These are phyloP conservation scores for Cyanoramphus novaezelandiae DNA, from an alignment of 2,113 vertebrate species.

Conservation along the genomic window DNA sequence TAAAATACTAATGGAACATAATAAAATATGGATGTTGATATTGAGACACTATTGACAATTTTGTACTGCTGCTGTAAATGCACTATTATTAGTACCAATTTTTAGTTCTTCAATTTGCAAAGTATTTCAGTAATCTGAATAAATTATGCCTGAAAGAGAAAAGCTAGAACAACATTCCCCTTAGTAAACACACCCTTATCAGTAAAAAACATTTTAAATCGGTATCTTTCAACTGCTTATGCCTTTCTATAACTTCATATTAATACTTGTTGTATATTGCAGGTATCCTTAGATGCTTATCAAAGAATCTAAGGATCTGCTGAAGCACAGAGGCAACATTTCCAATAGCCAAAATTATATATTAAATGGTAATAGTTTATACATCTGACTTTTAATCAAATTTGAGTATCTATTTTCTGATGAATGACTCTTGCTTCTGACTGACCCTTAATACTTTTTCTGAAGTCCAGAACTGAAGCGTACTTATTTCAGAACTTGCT, in stretches of 20 bases:
- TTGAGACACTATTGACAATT: not conserved
- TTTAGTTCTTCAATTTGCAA: not conserved
- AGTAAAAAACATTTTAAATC: not conserved
- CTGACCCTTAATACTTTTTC: not conserved
- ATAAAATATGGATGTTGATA: constrained; percentile 4
- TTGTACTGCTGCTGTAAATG: not conserved
- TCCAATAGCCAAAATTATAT: not conserved
- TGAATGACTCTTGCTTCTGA: not conserved
- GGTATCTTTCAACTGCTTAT: not conserved
- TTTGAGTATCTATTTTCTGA: not conserved
- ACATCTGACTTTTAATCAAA: not conserved
- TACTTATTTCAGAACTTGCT: not conserved
- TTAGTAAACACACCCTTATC: not conserved
- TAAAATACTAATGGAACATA: constrained; percentile 4
- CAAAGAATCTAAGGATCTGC: not conserved
- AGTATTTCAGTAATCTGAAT: not conserved
- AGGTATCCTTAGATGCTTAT: not conserved
- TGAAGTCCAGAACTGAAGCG: not conserved
- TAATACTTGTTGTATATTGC: not conserved
- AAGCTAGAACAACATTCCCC: not conserved
- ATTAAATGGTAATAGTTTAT: not conserved
- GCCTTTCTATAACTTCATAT: not conserved
- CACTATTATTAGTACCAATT: not conserved
- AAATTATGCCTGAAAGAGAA: not conserved
- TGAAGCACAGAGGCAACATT: not conserved